Evolutionary conservation across 2,113 vertebrate genomes (phyloP), one percentile per base, ranked within the genome.

Genomic region (Indri indri): DNA sequence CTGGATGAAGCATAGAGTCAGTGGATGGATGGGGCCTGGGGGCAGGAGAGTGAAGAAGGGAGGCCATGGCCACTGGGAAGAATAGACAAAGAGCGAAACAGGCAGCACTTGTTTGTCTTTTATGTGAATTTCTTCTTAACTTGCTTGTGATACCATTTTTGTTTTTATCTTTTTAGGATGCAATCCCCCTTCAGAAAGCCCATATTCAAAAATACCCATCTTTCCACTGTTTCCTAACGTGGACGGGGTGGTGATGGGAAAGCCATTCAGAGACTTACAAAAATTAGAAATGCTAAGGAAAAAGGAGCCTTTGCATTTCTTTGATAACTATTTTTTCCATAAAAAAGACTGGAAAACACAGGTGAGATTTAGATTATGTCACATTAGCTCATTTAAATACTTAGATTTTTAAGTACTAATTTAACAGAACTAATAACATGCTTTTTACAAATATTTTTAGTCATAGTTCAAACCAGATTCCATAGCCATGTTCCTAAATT

Each of bases 161-260:
- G 57, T 66, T 94, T 54, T 71, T 89, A 37, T 81, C 45, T 91
- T 88, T 89, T 74, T 70, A 98, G 98, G 45, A 83, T 94, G 50
- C 37, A 93, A 0, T 40, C 34, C 40, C 71, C 4, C 4, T 88
- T 96, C 97, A 84, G 96, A 94, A 32, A 98, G 97, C 52, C 97
- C 98, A 8, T 98, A 97, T 3, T 32, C 98, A 52, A 97, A 98
- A 96, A 95, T 97, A 92, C 98, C 98, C 61, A 11, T 98, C 96
- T 98, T 98, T 63, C 98, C 96, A 0, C 50, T 94, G 81, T 91
- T 95, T 92, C 97, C 97, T 85, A 82, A 98, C 34, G 50, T 96
- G 96, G 96, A 98, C 0, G 5, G 27, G 0, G 4, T 32, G 1
- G 91, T 95, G 16, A n/a, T 52, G 40, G 92, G 96, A 66, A 98